These are phyloP conservation scores for Parus major DNA, from an alignment of 2,113 vertebrate genomes.

Conservation along the genomic window DNA sequence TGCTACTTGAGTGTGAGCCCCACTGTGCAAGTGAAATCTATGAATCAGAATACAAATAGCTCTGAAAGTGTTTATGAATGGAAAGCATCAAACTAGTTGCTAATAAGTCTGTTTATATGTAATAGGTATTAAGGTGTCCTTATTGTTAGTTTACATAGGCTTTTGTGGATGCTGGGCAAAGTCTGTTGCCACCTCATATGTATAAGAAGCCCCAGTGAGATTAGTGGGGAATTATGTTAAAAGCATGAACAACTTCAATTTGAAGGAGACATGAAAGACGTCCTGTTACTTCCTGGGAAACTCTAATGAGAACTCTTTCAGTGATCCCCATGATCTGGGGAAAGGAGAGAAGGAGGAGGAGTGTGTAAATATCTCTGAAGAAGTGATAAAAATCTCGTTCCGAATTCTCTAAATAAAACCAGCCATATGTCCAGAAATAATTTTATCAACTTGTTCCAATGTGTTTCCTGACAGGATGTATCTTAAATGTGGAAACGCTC, in stretches of 20 bases:
- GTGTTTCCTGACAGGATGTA: not conserved
- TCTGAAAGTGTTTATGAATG: not conserved
- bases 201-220: not conserved
- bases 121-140: not conserved
- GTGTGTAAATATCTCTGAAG: not conserved
- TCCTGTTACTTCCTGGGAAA: not conserved
- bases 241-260: not conserved
- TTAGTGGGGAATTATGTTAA: not conserved
- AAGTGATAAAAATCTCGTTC: not conserved
- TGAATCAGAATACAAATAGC: not conserved
- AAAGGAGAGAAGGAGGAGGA: not conserved
- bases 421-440: not conserved
- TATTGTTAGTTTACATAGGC: not conserved
- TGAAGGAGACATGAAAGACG: not conserved
- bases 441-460: not conserved
- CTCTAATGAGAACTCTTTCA: not conserved
- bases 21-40: not conserved
- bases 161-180: not conserved
- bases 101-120: not conserved
- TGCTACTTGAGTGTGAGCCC: not conserved
- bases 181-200: not conserved
- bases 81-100: not conserved
- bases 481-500: not conserved
- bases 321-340: not conserved
- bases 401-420: not conserved